A percentile compares a stretch with the other conserved stretches of the same genome.
These are phyloP conservation scores for Suncus etruscus DNA, from an alignment of 2,113 vertebrate genomes.

Conservation along the genomic window DNA sequence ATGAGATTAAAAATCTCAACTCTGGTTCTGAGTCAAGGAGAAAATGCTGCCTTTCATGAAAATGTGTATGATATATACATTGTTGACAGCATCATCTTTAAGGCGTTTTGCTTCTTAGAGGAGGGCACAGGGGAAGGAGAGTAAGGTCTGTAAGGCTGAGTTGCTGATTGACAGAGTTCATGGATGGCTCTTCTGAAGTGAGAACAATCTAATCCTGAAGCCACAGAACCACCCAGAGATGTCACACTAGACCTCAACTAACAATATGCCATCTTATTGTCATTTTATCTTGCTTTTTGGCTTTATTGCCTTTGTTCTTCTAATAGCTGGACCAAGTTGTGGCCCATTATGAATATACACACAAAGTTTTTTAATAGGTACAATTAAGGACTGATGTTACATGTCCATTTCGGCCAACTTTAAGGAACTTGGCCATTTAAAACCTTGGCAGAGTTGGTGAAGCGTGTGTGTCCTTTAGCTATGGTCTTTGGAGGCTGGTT, in stretches of 20 bases:
- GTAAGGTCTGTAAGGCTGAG: constrained; percentile 20
- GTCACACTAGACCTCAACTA: constrained; percentile 61
- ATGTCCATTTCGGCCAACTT: neutral
- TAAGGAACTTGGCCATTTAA: constrained; percentile 14
- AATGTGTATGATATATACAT: neutral
- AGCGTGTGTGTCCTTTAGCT: neutral
- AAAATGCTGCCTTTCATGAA: constrained; percentile 28
- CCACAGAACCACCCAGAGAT: constrained; percentile 58
- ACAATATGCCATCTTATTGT: constrained; percentile 51
- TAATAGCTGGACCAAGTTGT: neutral
- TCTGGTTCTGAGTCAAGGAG: constrained; percentile 62
- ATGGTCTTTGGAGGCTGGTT: neutral
- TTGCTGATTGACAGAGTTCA: constrained; percentile 66
- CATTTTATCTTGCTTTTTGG: constrained; percentile 51
- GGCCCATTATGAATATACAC: neutral
- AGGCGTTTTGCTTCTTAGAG: constrained; percentile 14
- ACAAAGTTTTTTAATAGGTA: neutral
- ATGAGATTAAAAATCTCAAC: constrained; percentile 62
- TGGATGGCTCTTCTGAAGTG: constrained; percentile 59
- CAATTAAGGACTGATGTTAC: constrained; percentile 4
- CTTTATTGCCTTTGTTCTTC: constrained; percentile 55
- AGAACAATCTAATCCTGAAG: constrained; percentile 62
- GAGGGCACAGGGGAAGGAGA: neutral
- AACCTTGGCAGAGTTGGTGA: neutral
- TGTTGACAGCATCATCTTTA: constrained; percentile 41